Percentiles rank a stretch among this genome's conserved stretches.
Conservation (phyloP, 2,113 vertebrate species). For the Fulica atra region DNA sequence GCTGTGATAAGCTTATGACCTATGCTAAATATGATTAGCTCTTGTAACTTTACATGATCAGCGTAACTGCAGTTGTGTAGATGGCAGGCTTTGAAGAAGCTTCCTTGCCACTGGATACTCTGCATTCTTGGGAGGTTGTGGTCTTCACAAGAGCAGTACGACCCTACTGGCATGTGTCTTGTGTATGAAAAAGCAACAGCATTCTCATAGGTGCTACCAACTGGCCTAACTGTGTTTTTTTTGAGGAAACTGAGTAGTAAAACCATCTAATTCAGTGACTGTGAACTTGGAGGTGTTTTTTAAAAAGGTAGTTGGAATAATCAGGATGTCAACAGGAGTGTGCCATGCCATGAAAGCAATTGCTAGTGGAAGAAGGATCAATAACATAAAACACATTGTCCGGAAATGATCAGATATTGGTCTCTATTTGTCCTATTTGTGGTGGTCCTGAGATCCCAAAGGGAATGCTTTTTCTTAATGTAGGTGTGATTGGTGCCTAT, state of each 20-base stretch:
- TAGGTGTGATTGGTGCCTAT: background rate
- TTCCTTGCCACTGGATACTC: background rate
- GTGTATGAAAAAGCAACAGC: background rate
- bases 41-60: background rate
- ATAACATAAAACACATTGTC: background rate
- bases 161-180: background rate
- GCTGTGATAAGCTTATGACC: background rate
- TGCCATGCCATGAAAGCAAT: background rate
- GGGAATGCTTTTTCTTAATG: background rate
- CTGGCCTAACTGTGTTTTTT: background rate
- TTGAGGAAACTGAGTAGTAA: background rate
- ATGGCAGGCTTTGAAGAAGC: background rate
- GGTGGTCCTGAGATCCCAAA: background rate
- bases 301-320: background rate
- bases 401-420: background rate
- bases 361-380: background rate
- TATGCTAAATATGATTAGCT: background rate
- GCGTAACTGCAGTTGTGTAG: background rate
- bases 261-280: background rate
- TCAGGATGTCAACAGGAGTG: background rate
- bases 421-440: background rate
- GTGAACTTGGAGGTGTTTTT: background rate
- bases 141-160: background rate
- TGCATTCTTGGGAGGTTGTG: background rate
- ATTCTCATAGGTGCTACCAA: background rate